Evolutionary conservation across 23 tunicate species (phyloP), one percentile per base, ranked within the genome.

Genomic region (Halocynthia roretzi): DNA sequence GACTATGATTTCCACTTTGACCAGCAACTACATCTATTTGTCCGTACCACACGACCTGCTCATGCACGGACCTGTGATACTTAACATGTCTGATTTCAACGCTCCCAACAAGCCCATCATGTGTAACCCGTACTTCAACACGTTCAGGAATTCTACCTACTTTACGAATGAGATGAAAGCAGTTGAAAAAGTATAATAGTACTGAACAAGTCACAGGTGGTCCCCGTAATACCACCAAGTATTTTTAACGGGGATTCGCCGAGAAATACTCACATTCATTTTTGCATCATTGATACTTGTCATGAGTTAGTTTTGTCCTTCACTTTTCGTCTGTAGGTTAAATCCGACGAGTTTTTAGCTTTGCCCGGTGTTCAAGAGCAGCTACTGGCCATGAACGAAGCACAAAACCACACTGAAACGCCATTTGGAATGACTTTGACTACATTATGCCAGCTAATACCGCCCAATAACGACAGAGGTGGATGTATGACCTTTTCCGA

Each of bases 1-100:
- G 52, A 61, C 69, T 0, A 18, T 80, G 18, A 54, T 67, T 62
- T 23, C 83, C 17, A 65, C 83, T 2, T 5, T 68, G 75, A 52
- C 75, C 61, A 66, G 68, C 31, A 75, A 80, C 49, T 68, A 75
- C 21, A 68, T 71, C 7, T 20, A 23, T 8, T 48, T 81, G 15
- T 11, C 56, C 8, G 56, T 83, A 49, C 95, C 95, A 12, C 56
- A 72, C 62, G 95, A 88, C 20, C 78, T 88, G 87, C 62, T 88
- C 19, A 14, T 88, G 44, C 95, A 88, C 20, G 95, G 95, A 7
- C 95, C 95, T 0, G 58, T 88, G 5, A 62, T 56, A 0, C 51
- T 83, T 21, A 72, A 83, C 71, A 48, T 53, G 15, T 23, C 82
- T 6, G 72, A 76, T 7, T 21, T 79, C 8, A 58, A 53, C 23